These are phyloP conservation scores for Poecilia picta DNA, from an alignment of 2,797 vertebrate species.

Conservation along the genomic window DNA sequence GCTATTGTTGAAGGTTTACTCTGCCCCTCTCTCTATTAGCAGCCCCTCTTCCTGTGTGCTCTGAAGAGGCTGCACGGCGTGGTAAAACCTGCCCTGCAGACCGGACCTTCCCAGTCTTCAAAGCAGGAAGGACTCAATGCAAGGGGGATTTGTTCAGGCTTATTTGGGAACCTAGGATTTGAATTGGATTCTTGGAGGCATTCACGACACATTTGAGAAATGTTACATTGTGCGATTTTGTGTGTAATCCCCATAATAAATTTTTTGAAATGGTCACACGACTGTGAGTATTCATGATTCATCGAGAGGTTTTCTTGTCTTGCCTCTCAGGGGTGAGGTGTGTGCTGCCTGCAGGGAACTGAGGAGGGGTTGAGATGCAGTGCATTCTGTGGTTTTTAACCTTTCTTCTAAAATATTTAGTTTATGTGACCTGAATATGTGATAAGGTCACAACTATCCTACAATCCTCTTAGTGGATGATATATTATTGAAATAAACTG, in stretches of 20 bases:
- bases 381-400: slow-evolving; percentile 42
- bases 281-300: slow-evolving; percentile 82
- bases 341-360: slow-evolving; percentile 45
- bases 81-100: slow-evolving; percentile 85
- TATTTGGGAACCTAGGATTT: slow-evolving; percentile 87
- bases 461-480: slow-evolving; percentile 64
- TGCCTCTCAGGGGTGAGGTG: slow-evolving; percentile 74
- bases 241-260: slow-evolving; percentile 87
- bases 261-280: slow-evolving; percentile 78
- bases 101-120: slow-evolving; percentile 83
- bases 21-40: slow-evolving; percentile 23
- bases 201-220: slow-evolving; percentile 85
- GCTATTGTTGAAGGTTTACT: slow-evolving; percentile 4
- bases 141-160: slow-evolving; percentile 87
- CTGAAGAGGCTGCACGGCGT: slow-evolving; percentile 73
- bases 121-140: slow-evolving; percentile 83
- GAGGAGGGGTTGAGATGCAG: slow-evolving; percentile 14
- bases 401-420: slow-evolving; percentile 51
- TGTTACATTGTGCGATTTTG: slow-evolving; percentile 85
- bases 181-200: slow-evolving; percentile 86
- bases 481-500: neutral
- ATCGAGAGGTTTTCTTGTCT: slow-evolving; percentile 79
- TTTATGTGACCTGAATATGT: slow-evolving; percentile 67
- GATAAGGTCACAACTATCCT: slow-evolving; percentile 55
- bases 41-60: slow-evolving; percentile 48